phyloP scores from a whole-genome alignment of 2,888 invertebrate species.

The Cantharis rufa region DNA sequence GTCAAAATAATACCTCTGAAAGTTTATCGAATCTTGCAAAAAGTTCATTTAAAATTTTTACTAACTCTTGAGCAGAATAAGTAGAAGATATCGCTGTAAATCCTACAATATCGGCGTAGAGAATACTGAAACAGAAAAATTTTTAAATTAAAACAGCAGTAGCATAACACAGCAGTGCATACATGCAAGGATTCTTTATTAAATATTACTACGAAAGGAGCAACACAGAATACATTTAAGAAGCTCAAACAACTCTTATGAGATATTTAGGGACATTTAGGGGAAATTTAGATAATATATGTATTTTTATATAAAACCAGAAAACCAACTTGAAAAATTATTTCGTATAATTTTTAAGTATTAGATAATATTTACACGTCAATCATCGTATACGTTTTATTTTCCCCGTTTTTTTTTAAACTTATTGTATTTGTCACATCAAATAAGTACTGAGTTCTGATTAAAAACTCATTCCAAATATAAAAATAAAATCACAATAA shows the following conservation, averaged over 20 bases:
- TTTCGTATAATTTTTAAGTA: not conserved
- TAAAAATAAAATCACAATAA: not conserved
- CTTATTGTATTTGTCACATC: not conserved
- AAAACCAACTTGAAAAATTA: not conserved
- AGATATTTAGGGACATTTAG: not conserved
- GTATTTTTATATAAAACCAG: not conserved
- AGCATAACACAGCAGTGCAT: not conserved
- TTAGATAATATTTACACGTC: too few relatives aligned
- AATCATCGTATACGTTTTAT: not conserved
- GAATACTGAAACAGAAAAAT: constrained; percentile 66
- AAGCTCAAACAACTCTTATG: not conserved
- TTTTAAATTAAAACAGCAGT: not conserved
- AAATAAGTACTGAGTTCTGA: not conserved
- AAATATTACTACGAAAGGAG: not conserved
- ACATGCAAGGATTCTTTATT: not conserved
- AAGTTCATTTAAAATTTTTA: constrained; percentile 92
- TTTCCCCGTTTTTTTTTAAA: not conserved
- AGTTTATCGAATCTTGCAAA: constrained; percentile 95
- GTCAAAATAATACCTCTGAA: constrained; percentile 64
- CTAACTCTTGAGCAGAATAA: constrained; percentile 93
- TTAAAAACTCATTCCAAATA: not conserved
- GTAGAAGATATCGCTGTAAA: constrained; percentile 96
- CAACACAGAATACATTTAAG: not conserved
- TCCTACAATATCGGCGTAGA: constrained; percentile 97
- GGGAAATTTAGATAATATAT: too few relatives aligned